Evolutionary conservation across 2,888 invertebrate genomes (phyloP), one percentile per base, ranked within the genome.

Genomic region (Graphium colonna): DNA sequence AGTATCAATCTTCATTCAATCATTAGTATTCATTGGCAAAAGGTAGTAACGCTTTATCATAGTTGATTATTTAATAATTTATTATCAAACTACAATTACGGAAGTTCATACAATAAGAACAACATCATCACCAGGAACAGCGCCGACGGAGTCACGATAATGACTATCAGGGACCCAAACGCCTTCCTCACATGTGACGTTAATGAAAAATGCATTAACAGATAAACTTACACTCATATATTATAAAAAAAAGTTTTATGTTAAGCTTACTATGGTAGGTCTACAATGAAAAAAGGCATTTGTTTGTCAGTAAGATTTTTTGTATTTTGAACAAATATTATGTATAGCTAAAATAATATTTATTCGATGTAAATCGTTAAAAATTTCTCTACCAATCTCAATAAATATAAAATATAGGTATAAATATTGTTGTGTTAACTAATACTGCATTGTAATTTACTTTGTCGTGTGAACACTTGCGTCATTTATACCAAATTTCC

Each of bases 51-150:
- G n/a, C n/a, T n/a, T n/a, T n/a, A n/a, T n/a, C n/a, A n/a, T 45
- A 33, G 26, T 40, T 36, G 21, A 47, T 54, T 39, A 40, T 40
- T 41, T 49, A 52, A 13, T 16, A 51, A 16, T 48, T 47, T 42
- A 48, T 47, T 89, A 63, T 87, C 90, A 39, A 89, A 88, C 73
- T 89, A 86, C 77, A 89, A 90, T 57, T 86, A 83, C 66, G 84
- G 86, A 69, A 84, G 79, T 68, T 78, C 80, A 63, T 90, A 88
- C 71, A 89, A 90, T 73, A 88, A 87, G 55, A 82, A 71, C 62
- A 82, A 84, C 64, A 75, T 86, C 36, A 49, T 87, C 57, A 75
- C 83, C 0, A 69, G 85, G 59, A 82, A 81, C 64, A 88, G 80
- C 41, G 60, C 80, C 1, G 89, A 90, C 38, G 81, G 84, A 0